These are phyloP conservation scores for Drosophila paucipuncta DNA, from an alignment of 2,888 invertebrate species.

Conservation along the genomic window DNA sequence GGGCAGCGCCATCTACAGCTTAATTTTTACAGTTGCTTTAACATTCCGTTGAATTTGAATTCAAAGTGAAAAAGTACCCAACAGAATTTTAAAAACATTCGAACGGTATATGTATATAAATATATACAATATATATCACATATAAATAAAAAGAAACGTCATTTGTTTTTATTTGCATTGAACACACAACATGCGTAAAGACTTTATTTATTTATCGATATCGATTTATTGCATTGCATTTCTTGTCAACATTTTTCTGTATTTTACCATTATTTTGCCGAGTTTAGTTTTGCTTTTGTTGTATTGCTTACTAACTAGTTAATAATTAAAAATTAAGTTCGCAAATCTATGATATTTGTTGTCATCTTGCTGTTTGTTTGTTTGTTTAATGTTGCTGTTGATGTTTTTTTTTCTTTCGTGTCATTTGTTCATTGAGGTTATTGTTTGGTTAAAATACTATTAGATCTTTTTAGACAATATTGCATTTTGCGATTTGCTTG, in stretches of 20 bases:
- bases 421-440: conserved; percentile 36
- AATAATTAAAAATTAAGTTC: conserved; percentile 67
- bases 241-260: conserved; percentile 54
- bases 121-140: neutral
- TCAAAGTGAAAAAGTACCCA: neutral
- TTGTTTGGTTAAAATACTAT: conserved; percentile 37
- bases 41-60: neutral
- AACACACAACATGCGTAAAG: conserved; percentile 81
- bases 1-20: conserved; percentile 42
- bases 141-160: conserved; percentile 10
- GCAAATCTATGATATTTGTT: conserved; percentile 52
- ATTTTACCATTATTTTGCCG: conserved; percentile 48
- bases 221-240: conserved; percentile 78
- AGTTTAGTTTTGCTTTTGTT: conserved; percentile 43
- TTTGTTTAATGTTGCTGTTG: neutral
- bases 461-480: conserved; percentile 42
- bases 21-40: neutral
- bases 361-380: conserved; percentile 26
- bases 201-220: conserved; percentile 77
- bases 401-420: neutral
- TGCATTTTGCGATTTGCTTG: conserved; percentile 22
- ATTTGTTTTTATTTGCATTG: conserved; percentile 63
- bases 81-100: neutral
- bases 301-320: conserved; percentile 73
- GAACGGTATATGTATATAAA: neutral